These are phyloP conservation scores for Drepanosiphum platanoidis DNA, from an alignment of 2,888 invertebrate genomes.

Conservation along the genomic window DNA sequence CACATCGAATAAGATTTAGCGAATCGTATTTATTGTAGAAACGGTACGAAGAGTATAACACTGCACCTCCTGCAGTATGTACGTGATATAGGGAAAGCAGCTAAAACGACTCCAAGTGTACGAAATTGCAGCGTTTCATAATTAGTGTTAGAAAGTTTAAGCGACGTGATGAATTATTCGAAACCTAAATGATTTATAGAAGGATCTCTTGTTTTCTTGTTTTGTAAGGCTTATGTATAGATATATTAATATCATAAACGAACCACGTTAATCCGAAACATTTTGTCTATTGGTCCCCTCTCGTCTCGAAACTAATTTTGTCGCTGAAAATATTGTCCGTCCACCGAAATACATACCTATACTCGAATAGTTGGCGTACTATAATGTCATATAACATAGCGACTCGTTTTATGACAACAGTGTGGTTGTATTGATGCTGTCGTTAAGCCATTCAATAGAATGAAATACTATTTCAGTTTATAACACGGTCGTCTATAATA, in stretches of 20 bases:
- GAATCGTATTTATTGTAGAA: background rate
- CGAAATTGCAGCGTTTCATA: background rate
- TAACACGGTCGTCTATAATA: too few species aligned
- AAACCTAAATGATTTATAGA: conserved; percentile 11
- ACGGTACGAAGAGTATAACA: background rate
- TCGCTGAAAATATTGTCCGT: background rate
- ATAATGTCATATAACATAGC: too few species aligned
- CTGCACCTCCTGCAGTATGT: background rate
- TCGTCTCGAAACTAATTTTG: background rate
- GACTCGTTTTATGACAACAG: background rate
- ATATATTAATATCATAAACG: background rate
- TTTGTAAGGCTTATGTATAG: background rate
- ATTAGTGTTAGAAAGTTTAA: conserved; percentile 34
- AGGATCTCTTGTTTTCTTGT: background rate
- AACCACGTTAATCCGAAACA: background rate
- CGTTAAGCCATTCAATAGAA: too few species aligned
- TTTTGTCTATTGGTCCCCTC: background rate
- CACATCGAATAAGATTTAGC: background rate
- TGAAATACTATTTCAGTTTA: too few species aligned
- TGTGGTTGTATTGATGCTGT: too few species aligned
- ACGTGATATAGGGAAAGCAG: conserved; percentile 10
- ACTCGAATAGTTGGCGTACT: too few species aligned
- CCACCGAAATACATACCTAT: too few species aligned
- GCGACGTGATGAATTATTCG: background rate
- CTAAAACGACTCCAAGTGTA: background rate